Conservation (phyloP, 2,113 vertebrate genomes). For the Heptranchias perlo region DNA sequence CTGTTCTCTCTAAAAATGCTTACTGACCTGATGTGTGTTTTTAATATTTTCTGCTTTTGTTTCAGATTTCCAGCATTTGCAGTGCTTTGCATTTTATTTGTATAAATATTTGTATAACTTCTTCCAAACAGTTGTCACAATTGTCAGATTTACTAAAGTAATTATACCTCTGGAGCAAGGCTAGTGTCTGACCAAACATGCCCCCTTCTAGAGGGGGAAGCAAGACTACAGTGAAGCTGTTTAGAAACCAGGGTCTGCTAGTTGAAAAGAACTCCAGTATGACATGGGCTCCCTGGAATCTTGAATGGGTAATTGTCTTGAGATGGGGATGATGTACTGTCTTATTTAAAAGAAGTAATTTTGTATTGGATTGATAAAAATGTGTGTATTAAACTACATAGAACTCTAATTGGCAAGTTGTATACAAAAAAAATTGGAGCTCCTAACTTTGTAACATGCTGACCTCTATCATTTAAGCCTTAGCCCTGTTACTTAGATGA, state of each 20-base stretch:
- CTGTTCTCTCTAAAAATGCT: background rate
- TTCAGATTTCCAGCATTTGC: background rate
- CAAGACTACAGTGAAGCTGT: background rate
- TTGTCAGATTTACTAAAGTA: too few relatives aligned
- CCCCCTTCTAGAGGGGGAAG: background rate
- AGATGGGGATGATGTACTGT: too few relatives aligned
- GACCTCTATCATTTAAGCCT: background rate
- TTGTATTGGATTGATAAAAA: background rate
- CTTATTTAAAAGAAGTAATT: too few relatives aligned
- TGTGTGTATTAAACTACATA: background rate
- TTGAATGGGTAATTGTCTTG: too few relatives aligned
- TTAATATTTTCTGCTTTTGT: background rate
- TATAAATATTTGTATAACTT: background rate
- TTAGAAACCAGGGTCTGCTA: background rate
- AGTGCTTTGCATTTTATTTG: background rate
- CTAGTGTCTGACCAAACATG: background rate
- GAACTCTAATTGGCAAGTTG: background rate
- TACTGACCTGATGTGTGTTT: background rate
- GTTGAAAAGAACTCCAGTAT: background rate
- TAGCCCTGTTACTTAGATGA: background rate
- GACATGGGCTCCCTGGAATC: background rate
- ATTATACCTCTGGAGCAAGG: background rate
- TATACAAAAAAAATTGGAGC: background rate
- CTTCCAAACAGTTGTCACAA: too few relatives aligned
- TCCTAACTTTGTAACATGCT: background rate